Conservation (phyloP, 2,888 invertebrate genomes). For the Epistrophella euchroma region DNA sequence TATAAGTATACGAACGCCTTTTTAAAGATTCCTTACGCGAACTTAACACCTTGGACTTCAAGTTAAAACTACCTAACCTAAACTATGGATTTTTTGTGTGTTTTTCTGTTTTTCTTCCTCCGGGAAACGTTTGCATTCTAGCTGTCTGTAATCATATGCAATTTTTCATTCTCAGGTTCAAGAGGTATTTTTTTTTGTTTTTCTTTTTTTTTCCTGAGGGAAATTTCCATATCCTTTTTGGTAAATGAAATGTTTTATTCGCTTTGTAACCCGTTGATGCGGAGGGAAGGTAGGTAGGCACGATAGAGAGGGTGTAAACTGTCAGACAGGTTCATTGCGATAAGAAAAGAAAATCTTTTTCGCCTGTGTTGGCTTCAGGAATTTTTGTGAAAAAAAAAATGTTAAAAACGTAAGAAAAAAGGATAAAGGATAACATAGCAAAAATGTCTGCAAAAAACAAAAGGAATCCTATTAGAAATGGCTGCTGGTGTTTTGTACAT, state of each 20-base stretch:
- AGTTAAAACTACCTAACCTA: conserved; percentile 6
- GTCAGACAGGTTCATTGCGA: conserved; percentile 52
- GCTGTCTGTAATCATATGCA: conserved; percentile 70
- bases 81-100: conserved; percentile 32
- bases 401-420: conserved; percentile 6
- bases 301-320: conserved; percentile 35
- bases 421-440: conserved; percentile 7
- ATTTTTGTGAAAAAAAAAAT: conserved; percentile 34
- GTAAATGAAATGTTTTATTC: background rate
- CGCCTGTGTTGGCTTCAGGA: conserved; percentile 46
- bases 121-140: conserved; percentile 64
- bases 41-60: conserved; percentile 64
- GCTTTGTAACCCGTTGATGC: conserved; percentile 2
- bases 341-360: conserved; percentile 47
- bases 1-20: conserved; percentile 33
- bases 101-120: conserved; percentile 12
- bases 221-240: conserved; percentile 62
- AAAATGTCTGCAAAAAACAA: conserved; percentile 66
- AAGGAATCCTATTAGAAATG: conserved; percentile 67
- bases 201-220: conserved; percentile 19
- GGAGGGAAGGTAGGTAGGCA: background rate
- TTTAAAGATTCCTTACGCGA: conserved; percentile 45
- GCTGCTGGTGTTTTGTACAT: conserved; percentile 46
- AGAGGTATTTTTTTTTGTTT: conserved; percentile 36
- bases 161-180: conserved; percentile 72